phyloP scores from a whole-genome alignment of 2,797 vertebrate species.

The Chelon auratus region DNA sequence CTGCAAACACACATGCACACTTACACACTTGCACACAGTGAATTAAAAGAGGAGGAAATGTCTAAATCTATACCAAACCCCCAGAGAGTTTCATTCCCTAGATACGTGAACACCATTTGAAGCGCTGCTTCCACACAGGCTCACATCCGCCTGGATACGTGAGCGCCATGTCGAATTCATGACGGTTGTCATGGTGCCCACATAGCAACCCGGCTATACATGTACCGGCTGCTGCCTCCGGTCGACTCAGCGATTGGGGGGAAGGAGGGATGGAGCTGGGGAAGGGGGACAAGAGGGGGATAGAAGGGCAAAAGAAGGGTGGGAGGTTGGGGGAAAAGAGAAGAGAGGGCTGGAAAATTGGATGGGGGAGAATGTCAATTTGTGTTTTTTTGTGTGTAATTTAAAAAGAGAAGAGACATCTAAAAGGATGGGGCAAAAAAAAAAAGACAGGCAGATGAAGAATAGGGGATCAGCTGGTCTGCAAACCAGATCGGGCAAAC shows the following conservation, averaged over 20 bases:
- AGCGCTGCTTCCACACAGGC: conserved; percentile 71
- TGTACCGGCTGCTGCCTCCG: conserved; percentile 79
- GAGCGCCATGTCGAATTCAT: conserved; percentile 84
- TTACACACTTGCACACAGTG: conserved; percentile 9
- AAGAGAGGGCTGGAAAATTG: conserved; percentile 59
- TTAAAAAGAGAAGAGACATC: conserved; percentile 32
- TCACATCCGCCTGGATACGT: conserved; percentile 84
- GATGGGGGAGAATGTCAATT: conserved; percentile 47
- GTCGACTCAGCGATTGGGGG: conserved; percentile 66
- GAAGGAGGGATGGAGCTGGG: background rate
- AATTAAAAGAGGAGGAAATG: conserved; percentile 40
- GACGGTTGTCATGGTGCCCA: conserved; percentile 85
- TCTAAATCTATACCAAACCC: conserved; percentile 61
- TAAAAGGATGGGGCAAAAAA: conserved; percentile 13
- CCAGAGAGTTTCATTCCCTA: conserved; percentile 67
- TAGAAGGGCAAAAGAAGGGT: conserved; percentile 41
- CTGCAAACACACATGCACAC: conserved; percentile 12
- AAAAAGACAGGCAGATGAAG: conserved; percentile 36
- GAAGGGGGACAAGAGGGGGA: conserved; percentile 11
- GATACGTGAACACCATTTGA: conserved; percentile 80
- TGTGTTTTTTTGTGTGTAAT: conserved; percentile 32
- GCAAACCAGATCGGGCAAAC: conserved; percentile 45
- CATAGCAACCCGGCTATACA: conserved; percentile 84
- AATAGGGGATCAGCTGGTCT: conserved; percentile 69
- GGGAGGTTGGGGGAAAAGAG: conserved; percentile 51